Evolutionary conservation across 2,888 invertebrate species (phyloP).

Genomic region (Panzeria rudis): DNA sequence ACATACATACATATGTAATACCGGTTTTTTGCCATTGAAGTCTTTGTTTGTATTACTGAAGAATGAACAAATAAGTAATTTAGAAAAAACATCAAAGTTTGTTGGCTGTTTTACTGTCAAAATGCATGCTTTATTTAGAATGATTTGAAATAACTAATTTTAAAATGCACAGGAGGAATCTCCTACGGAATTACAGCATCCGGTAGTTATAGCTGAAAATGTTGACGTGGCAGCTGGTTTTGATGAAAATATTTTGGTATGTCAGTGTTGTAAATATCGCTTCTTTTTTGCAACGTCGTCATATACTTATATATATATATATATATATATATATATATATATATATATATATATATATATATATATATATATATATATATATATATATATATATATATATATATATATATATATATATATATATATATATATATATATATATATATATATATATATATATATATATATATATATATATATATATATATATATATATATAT

Average conservation of each 20-base stretch:
- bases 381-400: too few species aligned
- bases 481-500: slow-evolving; percentile 5
- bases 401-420: too few species aligned
- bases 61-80: too few species aligned
- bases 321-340: slow-evolving; percentile 5
- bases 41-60: too few species aligned
- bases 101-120: slow-evolving; percentile 6
- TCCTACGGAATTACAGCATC: slow-evolving; percentile 21
- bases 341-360: neutral
- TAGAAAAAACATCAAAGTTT: neutral
- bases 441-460: slow-evolving; percentile 4
- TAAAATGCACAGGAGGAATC: slow-evolving; percentile 45
- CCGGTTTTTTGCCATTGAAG: too few species aligned
- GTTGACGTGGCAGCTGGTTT: slow-evolving; percentile 90
- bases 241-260: slow-evolving; percentile 89
- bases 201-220: slow-evolving; percentile 87
- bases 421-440: slow-evolving; percentile 4
- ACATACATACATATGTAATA: too few species aligned
- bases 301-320: slow-evolving; percentile 6
- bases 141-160: slow-evolving; percentile 75
- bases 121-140: slow-evolving; percentile 26
- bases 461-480: slow-evolving; percentile 5
- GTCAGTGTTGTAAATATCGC: too few species aligned
- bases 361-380: too few species aligned
- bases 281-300: too few species aligned